Evolutionary conservation across 1,140 invertebrate genomes (phyloP), one percentile per base, ranked within the genome.

Genomic region (Drosophila willistoni): DNA sequence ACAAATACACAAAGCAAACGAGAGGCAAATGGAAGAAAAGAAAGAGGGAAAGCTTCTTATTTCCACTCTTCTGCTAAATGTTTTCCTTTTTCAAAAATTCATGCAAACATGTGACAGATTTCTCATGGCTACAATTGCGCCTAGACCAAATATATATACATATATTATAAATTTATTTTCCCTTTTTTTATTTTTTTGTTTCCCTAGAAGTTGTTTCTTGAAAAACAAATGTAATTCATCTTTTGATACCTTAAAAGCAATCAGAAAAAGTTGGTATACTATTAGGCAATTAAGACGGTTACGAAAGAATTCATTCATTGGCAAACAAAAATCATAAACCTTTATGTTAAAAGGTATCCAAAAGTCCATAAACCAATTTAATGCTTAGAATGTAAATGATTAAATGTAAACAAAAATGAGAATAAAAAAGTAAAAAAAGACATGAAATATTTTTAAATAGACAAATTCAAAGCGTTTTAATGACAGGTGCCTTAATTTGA

Each of bases 101-200:
- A 54, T 62, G 14, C 41, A 41, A 55, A 44, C 64, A 85, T 77
- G 22, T 67, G 73, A 13, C 41, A 12, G 39, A 33, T 39, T 76
- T 77, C 54, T 14, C 73, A 51, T 57, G 19, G 66, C 39, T 39
- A 25, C 17, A 41, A 36, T 33, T 41, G 56, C 1, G 39, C 29
- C 63, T 41, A 36, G 33, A 59, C 33, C 33, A 39, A 59, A 36
- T 13, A 12, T 36, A 36, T 36, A 10, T 2, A 19, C 19, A 47
- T 9, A 47, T 19, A 19, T 29, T 29, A 29, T 29, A 29, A 5
- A 29, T 29, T 29, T 29, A 29, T 29, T 29, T 29, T 29, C 29
- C 29, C 7, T 29, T 29, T 29, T 29, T 7, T 29, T 6, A 5
- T 44, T 47, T 47, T 47, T 47, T 47, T 19, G 7, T 47, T 19